Percentiles rank a stretch among this genome's conserved stretches.
phyloP scores from a whole-genome alignment of 2,113 vertebrate species.

The Sinocyclocheilus anshuiensis region DNA sequence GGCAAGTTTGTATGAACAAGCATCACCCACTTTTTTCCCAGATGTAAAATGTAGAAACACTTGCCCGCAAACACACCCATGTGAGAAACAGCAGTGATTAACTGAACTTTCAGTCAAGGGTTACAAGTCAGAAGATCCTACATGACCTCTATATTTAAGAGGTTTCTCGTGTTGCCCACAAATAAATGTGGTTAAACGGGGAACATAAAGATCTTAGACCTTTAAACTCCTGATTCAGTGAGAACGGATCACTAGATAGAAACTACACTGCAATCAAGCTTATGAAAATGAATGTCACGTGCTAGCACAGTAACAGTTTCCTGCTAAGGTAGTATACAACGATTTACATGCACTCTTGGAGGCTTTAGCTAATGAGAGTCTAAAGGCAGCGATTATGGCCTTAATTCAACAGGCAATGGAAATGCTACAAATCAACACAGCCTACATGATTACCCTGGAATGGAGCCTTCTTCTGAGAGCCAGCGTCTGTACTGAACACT shows the following conservation, averaged over 20 bases:
- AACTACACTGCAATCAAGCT: not conserved
- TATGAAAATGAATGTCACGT: constrained; percentile 13
- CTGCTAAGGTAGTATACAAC: not conserved
- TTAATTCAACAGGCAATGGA: constrained; percentile 49
- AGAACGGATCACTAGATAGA: not conserved
- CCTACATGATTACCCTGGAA: constrained; percentile 31
- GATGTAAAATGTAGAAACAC: not conserved
- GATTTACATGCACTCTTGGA: constrained; percentile 1
- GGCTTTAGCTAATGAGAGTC: constrained; percentile 61
- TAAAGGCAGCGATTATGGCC: constrained; percentile 63
- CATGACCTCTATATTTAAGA: not conserved
- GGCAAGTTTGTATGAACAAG: not conserved
- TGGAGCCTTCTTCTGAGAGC: not conserved
- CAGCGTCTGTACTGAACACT: not conserved
- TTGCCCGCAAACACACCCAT: not conserved
- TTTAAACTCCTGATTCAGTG: not conserved
- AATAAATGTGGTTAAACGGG: not conserved
- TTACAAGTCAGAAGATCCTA: not conserved
- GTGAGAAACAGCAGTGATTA: not conserved
- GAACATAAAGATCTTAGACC: not conserved
- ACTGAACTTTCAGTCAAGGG: not conserved
- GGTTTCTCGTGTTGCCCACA: not conserved
- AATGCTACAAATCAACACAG: constrained; percentile 35
- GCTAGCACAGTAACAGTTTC: not conserved
- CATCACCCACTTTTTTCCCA: not conserved